These are phyloP conservation scores for Neuroscelio doddi DNA, from an alignment of 2,888 invertebrate species.

Conservation along the genomic window DNA sequence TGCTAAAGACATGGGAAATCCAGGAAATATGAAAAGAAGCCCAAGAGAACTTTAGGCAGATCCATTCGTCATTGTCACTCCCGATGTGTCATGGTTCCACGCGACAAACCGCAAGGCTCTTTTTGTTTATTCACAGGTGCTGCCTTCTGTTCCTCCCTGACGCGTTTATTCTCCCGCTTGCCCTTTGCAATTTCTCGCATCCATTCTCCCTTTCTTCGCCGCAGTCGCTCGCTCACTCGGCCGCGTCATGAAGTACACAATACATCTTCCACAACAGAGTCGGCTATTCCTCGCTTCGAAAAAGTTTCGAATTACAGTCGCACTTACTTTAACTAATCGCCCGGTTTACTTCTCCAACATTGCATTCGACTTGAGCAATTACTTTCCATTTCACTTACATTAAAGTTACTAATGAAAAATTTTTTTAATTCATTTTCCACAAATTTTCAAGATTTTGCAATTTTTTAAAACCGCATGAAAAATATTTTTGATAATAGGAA, in stretches of 20 bases:
- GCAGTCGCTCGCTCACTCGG: constrained; percentile 51
- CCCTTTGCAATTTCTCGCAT: constrained; percentile 45
- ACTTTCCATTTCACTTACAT: neutral
- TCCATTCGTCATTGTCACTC: constrained; percentile 67
- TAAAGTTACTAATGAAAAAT: no score
- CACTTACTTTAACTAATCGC: constrained; percentile 47
- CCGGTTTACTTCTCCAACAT: constrained; percentile 38
- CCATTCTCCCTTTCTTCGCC: constrained; percentile 39
- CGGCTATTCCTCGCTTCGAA: constrained; percentile 40
- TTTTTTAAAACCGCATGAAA: no score
- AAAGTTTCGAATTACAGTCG: constrained; percentile 43
- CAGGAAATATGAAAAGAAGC: constrained; percentile 15
- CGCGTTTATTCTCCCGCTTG: constrained; percentile 46
- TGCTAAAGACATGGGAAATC: neutral
- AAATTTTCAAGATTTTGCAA: no score
- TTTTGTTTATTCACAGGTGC: constrained; percentile 47
- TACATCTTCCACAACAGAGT: constrained; percentile 54
- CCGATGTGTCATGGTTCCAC: constrained; percentile 43
- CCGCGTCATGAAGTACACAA: constrained; percentile 51
- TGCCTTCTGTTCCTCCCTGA: constrained; percentile 43
- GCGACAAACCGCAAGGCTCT: constrained; percentile 44
- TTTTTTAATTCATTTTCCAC: no score
- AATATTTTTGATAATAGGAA: no score
- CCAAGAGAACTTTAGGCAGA: no score
- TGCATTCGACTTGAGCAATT: constrained; percentile 31